Conservation (phyloP, 2,888 invertebrate genomes). For the Heteromurus nitidus region DNA sequence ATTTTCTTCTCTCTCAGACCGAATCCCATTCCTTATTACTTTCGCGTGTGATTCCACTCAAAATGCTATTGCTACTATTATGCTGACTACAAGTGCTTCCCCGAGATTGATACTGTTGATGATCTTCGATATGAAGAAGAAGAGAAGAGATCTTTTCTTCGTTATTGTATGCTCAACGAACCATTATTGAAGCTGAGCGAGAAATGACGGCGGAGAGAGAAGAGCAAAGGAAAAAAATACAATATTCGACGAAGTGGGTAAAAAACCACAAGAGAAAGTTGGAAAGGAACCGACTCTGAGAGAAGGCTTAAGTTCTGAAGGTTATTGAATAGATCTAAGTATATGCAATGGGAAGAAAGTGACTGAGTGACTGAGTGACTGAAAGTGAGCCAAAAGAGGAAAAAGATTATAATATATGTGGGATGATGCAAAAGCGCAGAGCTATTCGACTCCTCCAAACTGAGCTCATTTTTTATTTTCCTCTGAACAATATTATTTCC, state of each 20-base stretch:
- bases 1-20: slow-evolving; percentile 27
- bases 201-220: not conserved
- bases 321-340: not conserved
- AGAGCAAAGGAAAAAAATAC: not conserved
- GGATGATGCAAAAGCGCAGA: not conserved
- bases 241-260: not conserved
- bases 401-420: not conserved
- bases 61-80: slow-evolving; percentile 5
- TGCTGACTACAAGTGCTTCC: not conserved
- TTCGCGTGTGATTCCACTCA: slow-evolving; percentile 12
- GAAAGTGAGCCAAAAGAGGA: slow-evolving; percentile 36
- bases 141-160: not conserved
- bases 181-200: not conserved
- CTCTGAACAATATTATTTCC: slow-evolving; percentile 22
- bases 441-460: not conserved
- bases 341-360: slow-evolving; percentile 13
- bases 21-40: not conserved
- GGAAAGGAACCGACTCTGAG: not conserved
- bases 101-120: slow-evolving; percentile 10
- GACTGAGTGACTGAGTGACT: slow-evolving; percentile 32
- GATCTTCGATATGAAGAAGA: slow-evolving; percentile 14
- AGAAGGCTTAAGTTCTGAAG: not conserved
- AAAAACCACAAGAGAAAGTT: not conserved
- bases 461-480: slow-evolving; percentile 10
- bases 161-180: not conserved